Conservation (phyloP, 2,113 vertebrate species). For the Actenoides hombroni region DNA sequence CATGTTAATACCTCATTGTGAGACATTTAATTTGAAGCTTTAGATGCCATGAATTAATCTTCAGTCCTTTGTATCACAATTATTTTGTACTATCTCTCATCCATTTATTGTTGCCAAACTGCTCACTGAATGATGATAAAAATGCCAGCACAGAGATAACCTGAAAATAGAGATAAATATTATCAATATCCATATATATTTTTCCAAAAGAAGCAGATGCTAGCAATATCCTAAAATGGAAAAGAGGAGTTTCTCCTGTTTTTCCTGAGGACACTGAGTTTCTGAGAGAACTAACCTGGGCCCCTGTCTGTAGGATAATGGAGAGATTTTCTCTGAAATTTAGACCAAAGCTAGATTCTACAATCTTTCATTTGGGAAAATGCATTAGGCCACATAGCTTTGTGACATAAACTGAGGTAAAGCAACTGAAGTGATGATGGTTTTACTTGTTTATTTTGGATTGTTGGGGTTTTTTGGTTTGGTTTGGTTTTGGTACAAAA, state of each 20-base stretch:
- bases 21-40: slow-evolving; percentile 1
- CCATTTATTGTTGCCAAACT: slow-evolving; percentile 21
- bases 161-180: slow-evolving; percentile 12
- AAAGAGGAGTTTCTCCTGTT: background rate
- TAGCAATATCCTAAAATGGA: background rate
- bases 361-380: background rate
- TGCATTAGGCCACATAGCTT: background rate
- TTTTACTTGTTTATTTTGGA: background rate
- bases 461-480: background rate
- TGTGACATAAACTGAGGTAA: background rate
- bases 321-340: background rate
- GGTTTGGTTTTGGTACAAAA: background rate
- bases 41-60: slow-evolving; percentile 28
- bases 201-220: background rate
- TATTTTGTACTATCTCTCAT: background rate
- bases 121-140: background rate
- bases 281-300: background rate
- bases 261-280: background rate
- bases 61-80: background rate
- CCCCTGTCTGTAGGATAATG: background rate
- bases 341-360: background rate
- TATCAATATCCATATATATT: background rate
- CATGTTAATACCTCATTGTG: slow-evolving; percentile 22
- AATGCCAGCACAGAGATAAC: background rate
- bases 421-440: background rate